A percentile compares a stretch with the other conserved stretches of the same genome.
Evolutionary conservation across 2,888 invertebrate species (phyloP).

Genomic region (Ectemnius lituratus): DNA sequence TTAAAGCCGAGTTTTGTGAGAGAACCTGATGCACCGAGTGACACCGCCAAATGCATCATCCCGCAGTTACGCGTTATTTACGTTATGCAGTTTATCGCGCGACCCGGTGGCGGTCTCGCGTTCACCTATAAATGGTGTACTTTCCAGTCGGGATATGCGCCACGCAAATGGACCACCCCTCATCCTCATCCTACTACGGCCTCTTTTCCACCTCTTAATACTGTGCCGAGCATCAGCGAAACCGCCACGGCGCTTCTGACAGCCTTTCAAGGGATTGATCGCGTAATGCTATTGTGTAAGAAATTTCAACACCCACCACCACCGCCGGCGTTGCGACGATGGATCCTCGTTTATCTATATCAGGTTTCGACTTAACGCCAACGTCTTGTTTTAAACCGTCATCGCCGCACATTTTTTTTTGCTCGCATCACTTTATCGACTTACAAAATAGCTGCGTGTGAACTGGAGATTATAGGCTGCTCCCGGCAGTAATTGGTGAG

Average conservation of each 20-base stretch:
- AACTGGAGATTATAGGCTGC: too few species aligned
- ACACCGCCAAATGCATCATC: slow-evolving; percentile 29
- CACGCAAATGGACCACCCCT: neutral
- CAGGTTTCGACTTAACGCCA: neutral
- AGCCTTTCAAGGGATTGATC: slow-evolving; percentile 27
- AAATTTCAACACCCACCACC: neutral
- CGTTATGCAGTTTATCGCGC: slow-evolving; percentile 13
- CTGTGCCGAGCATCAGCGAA: too few species aligned
- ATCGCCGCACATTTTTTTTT: too few species aligned
- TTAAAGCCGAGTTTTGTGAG: slow-evolving; percentile 32
- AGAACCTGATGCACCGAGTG: slow-evolving; percentile 29
- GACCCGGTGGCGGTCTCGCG: neutral
- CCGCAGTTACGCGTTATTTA: slow-evolving; percentile 23
- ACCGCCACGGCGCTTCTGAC: too few species aligned
- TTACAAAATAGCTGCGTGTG: neutral
- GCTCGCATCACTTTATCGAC: too few species aligned
- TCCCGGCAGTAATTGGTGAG: too few species aligned
- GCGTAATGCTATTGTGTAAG: slow-evolving; percentile 33
- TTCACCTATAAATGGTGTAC: neutral
- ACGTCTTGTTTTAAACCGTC: too few species aligned
- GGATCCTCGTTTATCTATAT: slow-evolving; percentile 9
- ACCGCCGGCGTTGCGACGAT: neutral
- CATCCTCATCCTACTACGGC: too few species aligned
- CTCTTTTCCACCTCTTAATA: too few species aligned
- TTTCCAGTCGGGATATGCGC: neutral